Percentiles rank a stretch among this genome's conserved stretches.
phyloP scores from a whole-genome alignment of 2,888 invertebrate genomes.

The Cataglyphis rosenhaueri region DNA sequence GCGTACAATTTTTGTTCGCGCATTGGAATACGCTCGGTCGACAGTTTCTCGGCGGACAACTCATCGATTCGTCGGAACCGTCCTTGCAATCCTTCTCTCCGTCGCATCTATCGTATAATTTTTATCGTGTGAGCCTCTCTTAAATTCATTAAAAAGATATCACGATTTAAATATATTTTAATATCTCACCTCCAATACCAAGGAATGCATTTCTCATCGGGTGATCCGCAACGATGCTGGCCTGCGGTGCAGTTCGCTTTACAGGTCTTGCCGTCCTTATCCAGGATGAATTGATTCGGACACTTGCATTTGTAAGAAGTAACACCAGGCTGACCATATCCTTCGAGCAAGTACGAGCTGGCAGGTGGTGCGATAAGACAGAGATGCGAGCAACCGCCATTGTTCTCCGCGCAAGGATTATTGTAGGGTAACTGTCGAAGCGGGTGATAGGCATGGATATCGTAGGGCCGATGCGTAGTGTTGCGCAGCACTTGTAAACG shows the following conservation, averaged over 20 bases:
- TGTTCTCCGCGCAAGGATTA: conserved; percentile 96
- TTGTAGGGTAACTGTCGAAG: conserved; percentile 93
- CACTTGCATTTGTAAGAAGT: conserved; percentile 95
- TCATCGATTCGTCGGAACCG: conserved; percentile 94
- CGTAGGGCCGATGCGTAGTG: conserved; percentile 97
- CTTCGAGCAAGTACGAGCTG: conserved; percentile 92
- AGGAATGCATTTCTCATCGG: conserved; percentile 91
- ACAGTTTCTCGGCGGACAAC: conserved; percentile 94
- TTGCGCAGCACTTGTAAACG: conserved; percentile 92
- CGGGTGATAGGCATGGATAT: conserved; percentile 96
- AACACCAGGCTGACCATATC: conserved; percentile 92
- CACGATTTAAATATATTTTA: conserved; percentile 67
- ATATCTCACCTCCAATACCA: conserved; percentile 91
- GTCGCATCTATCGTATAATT: conserved; percentile 88
- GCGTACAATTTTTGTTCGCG: conserved; percentile 96
- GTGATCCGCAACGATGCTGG: conserved; percentile 92
- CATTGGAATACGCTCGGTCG: conserved; percentile 97
- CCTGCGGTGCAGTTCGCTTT: conserved; percentile 97
- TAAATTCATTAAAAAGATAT: neutral
- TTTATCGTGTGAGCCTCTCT: neutral
- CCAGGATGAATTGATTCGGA: conserved; percentile 96
- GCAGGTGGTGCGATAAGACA: conserved; percentile 96
- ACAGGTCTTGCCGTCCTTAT: conserved; percentile 94
- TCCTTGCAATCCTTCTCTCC: conserved; percentile 97
- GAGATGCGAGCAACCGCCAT: conserved; percentile 98